These are phyloP conservation scores for Punctoribates punctum DNA, from an alignment of 2,888 invertebrate genomes.

Conservation along the genomic window DNA sequence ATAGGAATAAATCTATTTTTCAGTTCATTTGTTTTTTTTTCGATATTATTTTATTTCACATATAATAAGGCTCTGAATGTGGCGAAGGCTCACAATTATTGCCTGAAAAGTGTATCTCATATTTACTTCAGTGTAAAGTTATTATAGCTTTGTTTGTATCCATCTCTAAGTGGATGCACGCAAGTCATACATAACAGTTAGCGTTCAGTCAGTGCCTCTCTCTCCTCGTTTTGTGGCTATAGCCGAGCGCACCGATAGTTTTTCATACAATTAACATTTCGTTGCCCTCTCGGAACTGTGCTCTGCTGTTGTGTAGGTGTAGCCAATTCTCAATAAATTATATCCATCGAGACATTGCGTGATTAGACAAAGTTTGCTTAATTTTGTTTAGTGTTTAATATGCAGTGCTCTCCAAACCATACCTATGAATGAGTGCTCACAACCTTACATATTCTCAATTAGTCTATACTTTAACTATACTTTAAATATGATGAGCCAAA, in stretches of 20 bases:
- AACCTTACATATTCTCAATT: too few relatives aligned
- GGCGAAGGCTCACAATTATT: neutral
- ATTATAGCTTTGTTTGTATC: neutral
- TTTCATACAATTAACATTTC: constrained; percentile 15
- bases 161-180: constrained; percentile 7
- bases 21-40: too few relatives aligned
- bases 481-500: too few relatives aligned
- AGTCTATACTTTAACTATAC: too few relatives aligned
- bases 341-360: constrained; percentile 19
- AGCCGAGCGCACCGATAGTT: neutral
- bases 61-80: too few relatives aligned
- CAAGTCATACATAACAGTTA: constrained; percentile 11
- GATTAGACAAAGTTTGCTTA: constrained; percentile 26
- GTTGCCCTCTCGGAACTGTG: neutral
- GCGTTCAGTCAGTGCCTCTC: neutral
- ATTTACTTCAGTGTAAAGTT: constrained; percentile 2
- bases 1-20: neutral
- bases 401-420: neutral
- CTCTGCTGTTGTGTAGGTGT: constrained; percentile 12
- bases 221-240: neutral
- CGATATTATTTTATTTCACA: too few relatives aligned
- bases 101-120: constrained; percentile 24
- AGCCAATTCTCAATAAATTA: constrained; percentile 31
- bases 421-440: too few relatives aligned
- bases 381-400: neutral